Evolutionary conservation across 35 echinoderm and acorn worm species (phyloP).

Genomic region (Amphiura filiformis): DNA sequence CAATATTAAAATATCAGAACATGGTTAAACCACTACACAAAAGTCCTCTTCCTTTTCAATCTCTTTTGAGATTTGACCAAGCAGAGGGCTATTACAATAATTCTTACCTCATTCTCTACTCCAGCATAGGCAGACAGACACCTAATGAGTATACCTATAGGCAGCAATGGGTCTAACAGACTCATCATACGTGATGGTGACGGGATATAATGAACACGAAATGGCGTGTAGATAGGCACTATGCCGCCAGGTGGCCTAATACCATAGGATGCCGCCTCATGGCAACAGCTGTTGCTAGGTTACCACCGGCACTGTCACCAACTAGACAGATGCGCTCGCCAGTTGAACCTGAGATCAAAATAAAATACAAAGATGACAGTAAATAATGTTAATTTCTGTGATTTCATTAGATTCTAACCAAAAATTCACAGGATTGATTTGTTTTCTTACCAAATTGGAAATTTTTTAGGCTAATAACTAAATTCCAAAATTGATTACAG

Average conservation of each 20-base stretch:
- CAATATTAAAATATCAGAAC: too few species aligned
- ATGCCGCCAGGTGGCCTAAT: conserved; percentile 82
- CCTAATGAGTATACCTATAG: conserved; percentile 70
- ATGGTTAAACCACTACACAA: too few species aligned
- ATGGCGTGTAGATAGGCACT: conserved; percentile 79
- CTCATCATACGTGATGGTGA: conserved; percentile 89
- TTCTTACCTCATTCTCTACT: conserved; percentile 84
- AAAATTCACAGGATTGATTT: too few species aligned
- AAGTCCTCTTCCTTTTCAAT: too few species aligned
- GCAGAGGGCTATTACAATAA: too few species aligned
- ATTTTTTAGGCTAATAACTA: too few species aligned
- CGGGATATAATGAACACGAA: conserved; percentile 56
- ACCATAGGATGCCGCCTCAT: conserved; percentile 97
- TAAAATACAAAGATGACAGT: too few species aligned
- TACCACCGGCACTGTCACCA: conserved; percentile 90
- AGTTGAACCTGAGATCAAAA: conserved; percentile 68
- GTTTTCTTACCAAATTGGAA: too few species aligned
- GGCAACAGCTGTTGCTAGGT: conserved; percentile 81
- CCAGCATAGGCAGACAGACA: conserved; percentile 79
- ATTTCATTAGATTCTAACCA: too few species aligned
- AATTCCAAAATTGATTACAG: too few species aligned
- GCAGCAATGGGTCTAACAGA: conserved; percentile 85
- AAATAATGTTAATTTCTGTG: too few species aligned
- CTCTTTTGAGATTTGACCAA: too few species aligned
- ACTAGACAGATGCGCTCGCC: conserved; percentile 92